Evolutionary conservation across 2,113 vertebrate genomes (phyloP).

Genomic region (Clarias macrocephalus): DNA sequence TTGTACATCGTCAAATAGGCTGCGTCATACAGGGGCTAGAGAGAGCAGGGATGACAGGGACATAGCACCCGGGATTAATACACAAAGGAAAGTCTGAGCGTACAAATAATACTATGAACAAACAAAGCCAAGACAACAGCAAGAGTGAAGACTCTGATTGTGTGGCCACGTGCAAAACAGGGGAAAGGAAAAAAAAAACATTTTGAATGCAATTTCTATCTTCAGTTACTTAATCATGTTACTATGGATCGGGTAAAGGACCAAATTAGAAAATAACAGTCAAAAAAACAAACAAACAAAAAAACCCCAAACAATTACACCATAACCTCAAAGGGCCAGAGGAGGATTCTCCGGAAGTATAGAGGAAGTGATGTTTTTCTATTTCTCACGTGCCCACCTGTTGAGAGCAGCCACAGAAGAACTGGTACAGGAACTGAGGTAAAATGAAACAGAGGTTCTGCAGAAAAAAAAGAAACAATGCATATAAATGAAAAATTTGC

Average conservation of each 20-base stretch:
- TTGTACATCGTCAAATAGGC: conserved; percentile 99
- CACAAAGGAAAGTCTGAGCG: conserved; percentile 48
- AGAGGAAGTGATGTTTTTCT: conserved; percentile 4
- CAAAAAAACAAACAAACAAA: not conserved
- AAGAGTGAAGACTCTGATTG: conserved; percentile 30
- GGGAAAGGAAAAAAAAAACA: too few species aligned
- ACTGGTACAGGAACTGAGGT: conserved; percentile 99
- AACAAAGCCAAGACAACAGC: conserved; percentile 25
- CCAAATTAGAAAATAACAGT: not conserved
- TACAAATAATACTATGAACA: conserved; percentile 10
- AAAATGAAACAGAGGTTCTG: conserved; percentile 99
- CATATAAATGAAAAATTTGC: not conserved
- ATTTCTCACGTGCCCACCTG: conserved; percentile 79
- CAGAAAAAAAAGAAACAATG: conserved; percentile 54
- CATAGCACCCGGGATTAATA: conserved; percentile 65
- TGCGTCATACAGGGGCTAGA: conserved; percentile 94
- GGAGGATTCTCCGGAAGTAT: conserved; percentile 17
- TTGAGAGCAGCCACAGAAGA: conserved; percentile 98
- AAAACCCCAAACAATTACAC: not conserved
- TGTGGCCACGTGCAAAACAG: conserved; percentile 23
- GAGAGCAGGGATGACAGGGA: conserved; percentile 54
- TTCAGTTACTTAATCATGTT: not conserved
- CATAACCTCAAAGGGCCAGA: conserved; percentile 54
- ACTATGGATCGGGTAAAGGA: not conserved
- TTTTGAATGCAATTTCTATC: not conserved